Evolutionary conservation across 2,797 vertebrate genomes (phyloP).

Genomic region (Lepilemur ruficaudatus): DNA sequence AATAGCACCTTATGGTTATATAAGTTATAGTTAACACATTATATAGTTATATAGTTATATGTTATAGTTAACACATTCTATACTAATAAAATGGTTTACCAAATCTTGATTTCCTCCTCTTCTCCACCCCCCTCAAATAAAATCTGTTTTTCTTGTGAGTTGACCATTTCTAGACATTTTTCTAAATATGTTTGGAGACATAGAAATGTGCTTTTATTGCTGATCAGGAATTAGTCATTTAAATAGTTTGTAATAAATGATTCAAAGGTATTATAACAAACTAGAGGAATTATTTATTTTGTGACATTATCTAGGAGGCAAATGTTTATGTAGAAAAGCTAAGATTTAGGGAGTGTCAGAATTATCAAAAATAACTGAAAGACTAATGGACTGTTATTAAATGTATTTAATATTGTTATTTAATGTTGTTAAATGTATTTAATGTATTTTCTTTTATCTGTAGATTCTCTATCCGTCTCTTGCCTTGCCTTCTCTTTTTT

Average conservation of each 20-base stretch:
- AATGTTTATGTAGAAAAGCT: background rate
- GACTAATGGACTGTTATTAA: background rate
- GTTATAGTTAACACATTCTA: background rate
- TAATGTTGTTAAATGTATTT: background rate
- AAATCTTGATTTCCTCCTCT: background rate
- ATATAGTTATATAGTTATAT: no score
- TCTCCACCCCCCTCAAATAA: background rate
- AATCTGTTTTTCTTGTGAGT: background rate
- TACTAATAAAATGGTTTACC: background rate
- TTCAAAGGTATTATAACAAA: background rate
- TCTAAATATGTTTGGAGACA: conserved; percentile 11
- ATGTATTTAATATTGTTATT: background rate
- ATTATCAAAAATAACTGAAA: background rate
- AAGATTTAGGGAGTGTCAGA: conserved; percentile 8
- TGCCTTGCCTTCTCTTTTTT: background rate
- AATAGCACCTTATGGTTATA: no score
- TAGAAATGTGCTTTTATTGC: conserved; percentile 5
- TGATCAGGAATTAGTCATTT: conserved; percentile 5
- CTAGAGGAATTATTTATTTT: conserved; percentile 2
- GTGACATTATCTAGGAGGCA: background rate
- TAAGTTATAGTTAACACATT: no score
- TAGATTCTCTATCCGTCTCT: background rate
- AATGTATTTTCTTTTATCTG: background rate
- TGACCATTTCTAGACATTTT: conserved; percentile 22
- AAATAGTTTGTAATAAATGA: conserved; percentile 25